Base-by-base conservation (phyloP, 2,888 invertebrate species). In the Polylopha cassiicola region DNA sequence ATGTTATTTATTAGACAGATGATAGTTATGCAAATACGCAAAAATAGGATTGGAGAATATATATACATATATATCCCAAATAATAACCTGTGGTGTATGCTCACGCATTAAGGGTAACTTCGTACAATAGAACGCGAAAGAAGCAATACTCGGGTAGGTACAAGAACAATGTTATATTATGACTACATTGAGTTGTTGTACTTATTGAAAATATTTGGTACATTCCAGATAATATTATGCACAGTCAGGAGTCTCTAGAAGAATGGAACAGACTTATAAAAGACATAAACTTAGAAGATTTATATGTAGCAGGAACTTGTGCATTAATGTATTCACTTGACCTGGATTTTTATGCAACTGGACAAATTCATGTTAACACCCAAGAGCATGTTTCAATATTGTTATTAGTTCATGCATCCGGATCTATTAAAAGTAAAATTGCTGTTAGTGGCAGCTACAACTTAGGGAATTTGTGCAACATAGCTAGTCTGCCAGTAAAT, bases 231-330 rank as follows among this genome's bases (percentile, higher is more conserved):
- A n/a, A n/a, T 10, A 45, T 53, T 44, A 43, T 41, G 5, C 48
- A 43, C 29, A 51, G 26, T 42, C 39, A 15, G 9, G 4, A 21
- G 14, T 30, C 33, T 4, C 29, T 24, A 17, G n/a, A 21, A 4
- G 48, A 57, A 20, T 66, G 65, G 65, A 47, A 44, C 39, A 53
- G 37, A 16, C 51, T 61, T 45, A 37, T 56, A 4, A 47, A 47
- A 20, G 46, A 36, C 34, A 33, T 41, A 10, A 43, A 59, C n/a
- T 22, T 42, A 6, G 49, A 49, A 22, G 46, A 63, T 39, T 33
- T 65, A 14, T 66, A 65, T 37, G 20, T 66, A 27, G 59, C 58
- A 23, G 55, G 59, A 11, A 51, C 53, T 17, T 61, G 57, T 56
- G 54, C 59, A 29, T 44, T 64, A 26, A 46, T 51, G 8, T 47